Conservation (phyloP, 2,113 vertebrate genomes). For the Salvelinus alpinus region DNA sequence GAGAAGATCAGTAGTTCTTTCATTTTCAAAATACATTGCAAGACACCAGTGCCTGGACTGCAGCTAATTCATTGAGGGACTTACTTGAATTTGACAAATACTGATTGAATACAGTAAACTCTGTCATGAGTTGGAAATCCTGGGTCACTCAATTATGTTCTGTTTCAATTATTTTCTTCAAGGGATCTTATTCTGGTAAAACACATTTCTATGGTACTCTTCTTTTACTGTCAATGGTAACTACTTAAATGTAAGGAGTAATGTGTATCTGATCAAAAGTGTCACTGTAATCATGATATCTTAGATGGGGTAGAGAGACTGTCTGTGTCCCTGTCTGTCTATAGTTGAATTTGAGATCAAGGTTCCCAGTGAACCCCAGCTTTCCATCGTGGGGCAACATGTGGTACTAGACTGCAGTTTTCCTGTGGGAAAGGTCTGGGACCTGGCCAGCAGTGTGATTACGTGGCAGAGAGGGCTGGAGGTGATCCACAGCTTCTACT, state of each 20-base stretch:
- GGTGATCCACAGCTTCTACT: conserved; percentile 58
- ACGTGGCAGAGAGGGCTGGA: conserved; percentile 49
- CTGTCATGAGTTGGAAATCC: background rate
- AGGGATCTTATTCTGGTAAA: background rate
- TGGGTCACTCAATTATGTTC: background rate
- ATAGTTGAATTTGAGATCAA: conserved; percentile 43
- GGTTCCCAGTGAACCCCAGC: conserved; percentile 22
- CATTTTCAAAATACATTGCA: no score
- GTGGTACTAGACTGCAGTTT: conserved; percentile 50
- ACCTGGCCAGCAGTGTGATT: conserved; percentile 28
- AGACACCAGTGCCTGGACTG: no score
- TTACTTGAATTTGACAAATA: no score
- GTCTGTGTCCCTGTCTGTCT: background rate
- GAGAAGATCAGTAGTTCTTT: no score
- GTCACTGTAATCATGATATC: no score
- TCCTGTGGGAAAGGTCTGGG: conserved; percentile 6
- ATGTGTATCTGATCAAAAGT: no score
- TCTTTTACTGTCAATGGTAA: no score
- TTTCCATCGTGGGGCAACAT: conserved; percentile 14
- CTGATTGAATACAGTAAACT: no score
- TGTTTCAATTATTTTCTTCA: background rate
- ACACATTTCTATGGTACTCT: no score
- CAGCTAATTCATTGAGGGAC: no score
- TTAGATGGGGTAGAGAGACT: no score
- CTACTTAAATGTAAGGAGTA: no score